Conservation (phyloP, 2,113 vertebrate genomes). For the Ramphastos sulfuratus region DNA sequence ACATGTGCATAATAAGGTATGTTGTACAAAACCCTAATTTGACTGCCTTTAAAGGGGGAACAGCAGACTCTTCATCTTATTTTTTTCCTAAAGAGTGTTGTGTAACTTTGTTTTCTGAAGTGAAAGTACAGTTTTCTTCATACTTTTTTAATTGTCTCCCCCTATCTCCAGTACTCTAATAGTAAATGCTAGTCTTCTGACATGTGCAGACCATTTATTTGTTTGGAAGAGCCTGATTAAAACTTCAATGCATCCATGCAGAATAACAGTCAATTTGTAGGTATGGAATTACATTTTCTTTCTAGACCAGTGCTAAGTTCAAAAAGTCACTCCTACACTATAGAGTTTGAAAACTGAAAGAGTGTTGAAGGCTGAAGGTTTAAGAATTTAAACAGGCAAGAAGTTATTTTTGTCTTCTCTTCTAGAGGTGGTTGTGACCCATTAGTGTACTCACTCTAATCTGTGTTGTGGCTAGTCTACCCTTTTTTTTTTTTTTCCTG, state of each 20-base stretch:
- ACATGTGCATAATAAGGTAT: rapidly evolving
- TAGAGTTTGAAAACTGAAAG: not conserved
- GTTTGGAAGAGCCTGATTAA: not conserved
- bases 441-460: too few relatives aligned
- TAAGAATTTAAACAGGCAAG: not conserved
- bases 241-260: not conserved
- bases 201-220: not conserved
- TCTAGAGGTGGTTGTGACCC: not conserved
- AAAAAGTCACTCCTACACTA: rapidly evolving
- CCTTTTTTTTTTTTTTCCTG: not conserved
- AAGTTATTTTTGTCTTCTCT: not conserved
- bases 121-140: not conserved
- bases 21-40: not conserved
- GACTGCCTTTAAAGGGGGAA: not conserved
- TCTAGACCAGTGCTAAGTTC: not conserved
- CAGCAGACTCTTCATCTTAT: not conserved
- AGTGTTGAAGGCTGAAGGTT: not conserved
- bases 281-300: not conserved
- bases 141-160: not conserved
- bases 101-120: not conserved
- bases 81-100: not conserved
- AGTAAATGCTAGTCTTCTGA: not conserved
- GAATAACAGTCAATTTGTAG: not conserved
- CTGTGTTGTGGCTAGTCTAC: not conserved
- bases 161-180: not conserved